A percentile compares a stretch with the other conserved stretches of the same genome.
Conservation (phyloP, 1,140 invertebrate species). For the Eumaeus atala region DNA sequence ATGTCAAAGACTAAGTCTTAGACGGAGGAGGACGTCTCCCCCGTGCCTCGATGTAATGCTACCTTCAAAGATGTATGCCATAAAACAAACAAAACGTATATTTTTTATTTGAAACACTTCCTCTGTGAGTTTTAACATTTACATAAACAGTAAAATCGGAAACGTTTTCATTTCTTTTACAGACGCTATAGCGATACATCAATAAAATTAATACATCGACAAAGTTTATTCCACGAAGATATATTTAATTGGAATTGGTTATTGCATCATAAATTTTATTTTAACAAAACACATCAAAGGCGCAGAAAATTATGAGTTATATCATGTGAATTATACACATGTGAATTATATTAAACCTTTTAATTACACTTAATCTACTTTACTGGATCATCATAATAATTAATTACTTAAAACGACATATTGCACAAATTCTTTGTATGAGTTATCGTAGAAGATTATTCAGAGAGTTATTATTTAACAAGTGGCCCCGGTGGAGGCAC, state of each 20-base stretch:
- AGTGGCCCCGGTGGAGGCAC: too few relatives aligned
- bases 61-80: too few relatives aligned
- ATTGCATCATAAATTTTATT: conserved; percentile 1
- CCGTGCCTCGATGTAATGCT: too few relatives aligned
- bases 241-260: conserved; percentile 1
- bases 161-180: neutral
- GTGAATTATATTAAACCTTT: too few relatives aligned
- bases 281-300: neutral
- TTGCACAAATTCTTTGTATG: too few relatives aligned
- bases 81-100: neutral
- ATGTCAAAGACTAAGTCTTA: too few relatives aligned
- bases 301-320: neutral
- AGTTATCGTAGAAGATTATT: too few relatives aligned
- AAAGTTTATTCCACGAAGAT: neutral
- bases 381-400: too few relatives aligned
- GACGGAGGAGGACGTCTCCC: too few relatives aligned
- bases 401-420: too few relatives aligned
- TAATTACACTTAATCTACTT: too few relatives aligned
- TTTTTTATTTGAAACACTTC: neutral
- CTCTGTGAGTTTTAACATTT: neutral
- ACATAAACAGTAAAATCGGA: neutral
- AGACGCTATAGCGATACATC: neutral
- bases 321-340: neutral
- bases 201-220: neutral
- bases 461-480: too few relatives aligned